Conservation (phyloP, 2,888 invertebrate genomes). For the Eurytoma adleriae region DNA sequence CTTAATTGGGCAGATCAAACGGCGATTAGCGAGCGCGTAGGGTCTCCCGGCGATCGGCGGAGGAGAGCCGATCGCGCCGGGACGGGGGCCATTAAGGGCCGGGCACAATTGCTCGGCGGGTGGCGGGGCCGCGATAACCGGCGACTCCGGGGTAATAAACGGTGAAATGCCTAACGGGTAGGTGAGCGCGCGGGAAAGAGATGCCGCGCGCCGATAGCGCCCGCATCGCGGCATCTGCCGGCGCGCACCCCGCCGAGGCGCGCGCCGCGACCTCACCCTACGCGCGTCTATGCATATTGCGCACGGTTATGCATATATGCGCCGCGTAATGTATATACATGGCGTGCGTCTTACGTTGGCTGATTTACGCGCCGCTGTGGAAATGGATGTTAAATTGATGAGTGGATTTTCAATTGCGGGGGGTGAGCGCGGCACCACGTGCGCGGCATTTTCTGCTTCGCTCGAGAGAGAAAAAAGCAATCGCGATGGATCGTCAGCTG, state of each 20-base stretch:
- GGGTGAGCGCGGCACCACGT: background rate
- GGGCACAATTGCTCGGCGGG: constrained; percentile 70
- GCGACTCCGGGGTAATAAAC: constrained; percentile 63
- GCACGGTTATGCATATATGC: constrained; percentile 20
- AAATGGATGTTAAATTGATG: constrained; percentile 52
- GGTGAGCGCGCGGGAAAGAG: constrained; percentile 58
- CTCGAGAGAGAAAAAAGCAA: background rate
- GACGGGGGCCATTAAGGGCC: background rate
- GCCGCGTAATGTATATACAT: constrained; percentile 4
- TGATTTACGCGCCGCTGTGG: constrained; percentile 50
- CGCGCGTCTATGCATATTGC: constrained; percentile 34
- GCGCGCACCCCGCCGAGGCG: background rate
- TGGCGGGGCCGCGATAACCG: constrained; percentile 65
- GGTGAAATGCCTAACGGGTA: constrained; percentile 61
- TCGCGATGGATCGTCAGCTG: constrained; percentile 19
- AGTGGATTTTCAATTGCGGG: constrained; percentile 50
- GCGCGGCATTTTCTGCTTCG: no score
- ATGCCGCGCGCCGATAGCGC: constrained; percentile 70
- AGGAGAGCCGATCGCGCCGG: background rate
- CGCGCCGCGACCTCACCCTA: background rate
- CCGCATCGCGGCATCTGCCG: constrained; percentile 74
- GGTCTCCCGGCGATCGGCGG: background rate
- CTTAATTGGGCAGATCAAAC: constrained; percentile 57
- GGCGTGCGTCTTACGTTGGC: constrained; percentile 35
- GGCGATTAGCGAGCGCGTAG: constrained; percentile 34